Evolutionary conservation across 37 sponge, comb jelly and placozoan genomes (phyloP).

Genomic region (Lycopodina hypogea): DNA sequence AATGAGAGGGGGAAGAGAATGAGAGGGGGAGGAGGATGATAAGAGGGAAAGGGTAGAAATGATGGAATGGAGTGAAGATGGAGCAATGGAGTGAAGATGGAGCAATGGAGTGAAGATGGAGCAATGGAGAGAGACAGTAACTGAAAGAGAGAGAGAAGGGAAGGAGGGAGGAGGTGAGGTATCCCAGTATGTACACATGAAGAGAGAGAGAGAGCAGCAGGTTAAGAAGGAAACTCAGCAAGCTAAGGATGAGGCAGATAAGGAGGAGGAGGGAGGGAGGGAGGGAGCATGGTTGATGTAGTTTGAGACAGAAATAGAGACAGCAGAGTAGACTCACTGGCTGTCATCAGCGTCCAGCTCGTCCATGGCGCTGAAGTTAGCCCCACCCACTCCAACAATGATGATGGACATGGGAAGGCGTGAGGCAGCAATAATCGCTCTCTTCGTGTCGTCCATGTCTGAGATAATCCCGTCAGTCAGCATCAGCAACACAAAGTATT

Average conservation of each 20-base stretch:
- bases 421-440: conserved; percentile 77
- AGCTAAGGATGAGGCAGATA: background rate
- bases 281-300: too few relatives aligned
- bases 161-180: background rate
- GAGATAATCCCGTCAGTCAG: conserved; percentile 89
- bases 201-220: conserved; percentile 4
- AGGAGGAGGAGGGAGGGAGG: too few relatives aligned
- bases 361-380: conserved; percentile 77
- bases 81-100: too few relatives aligned
- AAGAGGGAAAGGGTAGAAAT: too few relatives aligned
- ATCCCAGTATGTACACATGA: too few relatives aligned
- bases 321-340: conserved; percentile 32
- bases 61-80: too few relatives aligned
- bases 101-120: too few relatives aligned
- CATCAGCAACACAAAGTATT: conserved; percentile 89
- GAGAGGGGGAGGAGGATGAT: too few relatives aligned
- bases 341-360: conserved; percentile 80
- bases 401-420: conserved; percentile 87
- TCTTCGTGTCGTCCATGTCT: conserved; percentile 82
- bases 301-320: background rate
- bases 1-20: too few relatives aligned
- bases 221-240: background rate
- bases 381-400: conserved; percentile 90
- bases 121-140: too few relatives aligned
- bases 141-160: too few relatives aligned